These are phyloP conservation scores for Caenorhabditis plicata DNA, from an alignment of 2,888 invertebrate species.

Conservation along the genomic window DNA sequence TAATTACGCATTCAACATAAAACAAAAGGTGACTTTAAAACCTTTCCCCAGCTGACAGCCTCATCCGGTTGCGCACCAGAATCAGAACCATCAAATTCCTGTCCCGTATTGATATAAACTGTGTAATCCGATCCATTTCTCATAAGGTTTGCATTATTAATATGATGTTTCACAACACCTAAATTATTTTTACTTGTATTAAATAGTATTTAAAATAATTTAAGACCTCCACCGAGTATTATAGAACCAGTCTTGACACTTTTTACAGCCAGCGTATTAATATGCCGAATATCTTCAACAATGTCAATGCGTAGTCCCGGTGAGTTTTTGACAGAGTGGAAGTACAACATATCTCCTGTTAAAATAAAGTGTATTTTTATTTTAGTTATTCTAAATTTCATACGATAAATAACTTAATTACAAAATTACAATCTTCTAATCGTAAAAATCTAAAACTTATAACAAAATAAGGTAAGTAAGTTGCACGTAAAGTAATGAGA, in stretches of 20 bases:
- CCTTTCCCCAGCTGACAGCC: slow-evolving; percentile 96
- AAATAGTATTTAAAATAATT: not conserved
- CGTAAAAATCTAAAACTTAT: no score
- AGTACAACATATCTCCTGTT: slow-evolving; percentile 97
- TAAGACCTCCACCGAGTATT: slow-evolving; percentile 70
- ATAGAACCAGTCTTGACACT: slow-evolving; percentile 92
- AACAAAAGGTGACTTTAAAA: slow-evolving; percentile 5
- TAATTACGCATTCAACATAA: not conserved
- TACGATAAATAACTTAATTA: no score
- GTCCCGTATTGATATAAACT: slow-evolving; percentile 86
- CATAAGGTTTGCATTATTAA: slow-evolving; percentile 99
- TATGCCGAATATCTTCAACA: slow-evolving; percentile 76
- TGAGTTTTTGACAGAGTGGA: slow-evolving; percentile 84
- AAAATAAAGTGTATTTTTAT: slow-evolving; percentile 18
- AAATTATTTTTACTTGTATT: not conserved
- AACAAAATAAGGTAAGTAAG: no score
- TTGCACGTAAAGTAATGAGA: no score
- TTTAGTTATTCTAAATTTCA: no score
- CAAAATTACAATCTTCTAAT: no score
- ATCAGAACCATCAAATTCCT: slow-evolving; percentile 90
- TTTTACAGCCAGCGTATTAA: slow-evolving; percentile 91
- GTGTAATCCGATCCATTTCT: slow-evolving; percentile 94
- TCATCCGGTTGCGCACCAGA: slow-evolving; percentile 97
- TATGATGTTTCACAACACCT: slow-evolving; percentile 89
- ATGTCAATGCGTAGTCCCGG: slow-evolving; percentile 92